A percentile compares a stretch with the other conserved stretches of the same genome.
Evolutionary conservation across 2,888 invertebrate species (phyloP).

Genomic region (Limnephilus marmoratus): DNA sequence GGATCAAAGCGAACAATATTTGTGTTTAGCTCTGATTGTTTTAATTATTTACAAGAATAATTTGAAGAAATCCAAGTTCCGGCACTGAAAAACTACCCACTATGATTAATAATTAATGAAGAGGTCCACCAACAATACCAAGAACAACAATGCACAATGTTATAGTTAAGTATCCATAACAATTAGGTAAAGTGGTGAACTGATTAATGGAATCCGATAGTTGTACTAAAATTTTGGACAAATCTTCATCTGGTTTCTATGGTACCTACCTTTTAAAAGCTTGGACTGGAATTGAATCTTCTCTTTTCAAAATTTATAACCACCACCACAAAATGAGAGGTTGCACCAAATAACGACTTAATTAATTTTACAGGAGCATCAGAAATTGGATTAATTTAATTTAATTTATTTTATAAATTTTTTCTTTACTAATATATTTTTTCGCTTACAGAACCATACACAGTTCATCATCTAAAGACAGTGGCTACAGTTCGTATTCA

Average conservation of each 20-base stretch:
- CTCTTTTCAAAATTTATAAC: conserved; percentile 47
- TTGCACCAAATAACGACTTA: conserved; percentile 44
- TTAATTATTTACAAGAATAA: background rate
- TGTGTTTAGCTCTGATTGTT: background rate
- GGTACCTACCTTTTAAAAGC: conserved; percentile 52
- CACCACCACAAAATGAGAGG: conserved; percentile 32
- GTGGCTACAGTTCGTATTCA: conserved; percentile 64
- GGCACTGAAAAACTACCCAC: background rate
- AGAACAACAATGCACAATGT: background rate
- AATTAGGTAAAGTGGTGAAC: conserved; percentile 27
- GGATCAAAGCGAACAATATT: background rate
- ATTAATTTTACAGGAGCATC: conserved; percentile 34
- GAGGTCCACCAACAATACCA: background rate
- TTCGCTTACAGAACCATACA: conserved; percentile 65
- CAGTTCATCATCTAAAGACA: conserved; percentile 64
- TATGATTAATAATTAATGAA: conserved; percentile 45
- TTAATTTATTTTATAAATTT: background rate
- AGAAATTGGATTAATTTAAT: background rate
- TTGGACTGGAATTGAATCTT: conserved; percentile 51
- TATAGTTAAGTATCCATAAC: conserved; percentile 12
- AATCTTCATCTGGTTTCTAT: conserved; percentile 55
- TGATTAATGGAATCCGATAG: conserved; percentile 33
- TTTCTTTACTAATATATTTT: conserved; percentile 6
- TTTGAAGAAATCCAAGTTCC: background rate
- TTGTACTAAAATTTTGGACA: conserved; percentile 53